phyloP scores from a whole-genome alignment of 2,797 vertebrate genomes.

The Alectoris magna region DNA sequence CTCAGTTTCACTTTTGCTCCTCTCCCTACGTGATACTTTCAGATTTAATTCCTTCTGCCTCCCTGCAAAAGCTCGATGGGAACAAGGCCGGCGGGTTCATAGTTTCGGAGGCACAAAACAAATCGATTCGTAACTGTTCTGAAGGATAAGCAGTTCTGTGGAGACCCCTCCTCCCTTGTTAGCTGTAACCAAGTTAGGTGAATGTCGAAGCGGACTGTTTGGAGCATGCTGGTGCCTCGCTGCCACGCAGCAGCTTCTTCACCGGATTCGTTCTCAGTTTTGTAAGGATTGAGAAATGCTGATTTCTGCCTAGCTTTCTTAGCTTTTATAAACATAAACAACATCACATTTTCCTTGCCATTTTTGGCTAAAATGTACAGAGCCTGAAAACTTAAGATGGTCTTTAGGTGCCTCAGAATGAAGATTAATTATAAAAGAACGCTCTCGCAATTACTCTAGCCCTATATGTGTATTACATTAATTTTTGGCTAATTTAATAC shows the following conservation, averaged over 20 bases:
- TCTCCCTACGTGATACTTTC: not conserved
- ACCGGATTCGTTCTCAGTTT: not conserved
- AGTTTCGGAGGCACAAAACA: not conserved
- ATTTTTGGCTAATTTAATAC: not conserved
- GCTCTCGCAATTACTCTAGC: not conserved
- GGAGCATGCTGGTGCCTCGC: not conserved
- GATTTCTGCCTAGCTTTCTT: not conserved
- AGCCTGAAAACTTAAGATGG: not conserved
- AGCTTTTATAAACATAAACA: not conserved
- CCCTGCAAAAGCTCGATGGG: fast-evolving
- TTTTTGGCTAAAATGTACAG: not conserved
- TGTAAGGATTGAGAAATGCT: not conserved
- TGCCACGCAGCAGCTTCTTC: not conserved
- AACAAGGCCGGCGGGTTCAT: not conserved
- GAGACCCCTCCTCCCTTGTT: not conserved
- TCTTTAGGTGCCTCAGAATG: not conserved
- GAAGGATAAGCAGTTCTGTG: not conserved
- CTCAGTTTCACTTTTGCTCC: not conserved
- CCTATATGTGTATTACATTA: not conserved
- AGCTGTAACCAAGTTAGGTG: not conserved
- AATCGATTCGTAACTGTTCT: conserved; percentile 3
- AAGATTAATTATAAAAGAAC: not conserved
- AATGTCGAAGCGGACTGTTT: not conserved
- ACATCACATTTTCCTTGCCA: not conserved
- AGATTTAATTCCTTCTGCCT: not conserved